phyloP scores from a whole-genome alignment of 30 jellyfish, hydroid and myxozoan species.

The Chrysaora quinquecirrha region DNA sequence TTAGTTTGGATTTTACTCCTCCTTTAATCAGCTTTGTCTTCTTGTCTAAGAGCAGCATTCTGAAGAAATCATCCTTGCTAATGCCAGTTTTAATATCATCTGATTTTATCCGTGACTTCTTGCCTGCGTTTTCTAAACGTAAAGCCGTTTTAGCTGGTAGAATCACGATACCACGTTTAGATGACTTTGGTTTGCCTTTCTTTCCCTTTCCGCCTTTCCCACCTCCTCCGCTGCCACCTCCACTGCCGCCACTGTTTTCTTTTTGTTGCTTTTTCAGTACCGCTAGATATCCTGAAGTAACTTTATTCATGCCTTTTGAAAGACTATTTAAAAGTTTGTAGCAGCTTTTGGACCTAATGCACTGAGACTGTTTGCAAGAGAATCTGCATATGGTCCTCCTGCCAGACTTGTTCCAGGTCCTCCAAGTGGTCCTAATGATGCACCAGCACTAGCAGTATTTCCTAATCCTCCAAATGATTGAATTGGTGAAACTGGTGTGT shows the following conservation, averaged over 20 bases:
- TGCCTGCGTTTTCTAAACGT: constrained; percentile 18
- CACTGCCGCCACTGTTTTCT: constrained; percentile 8
- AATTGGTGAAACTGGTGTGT: constrained; percentile 49
- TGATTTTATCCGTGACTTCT: constrained; percentile 10
- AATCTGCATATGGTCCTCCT: constrained; percentile 73
- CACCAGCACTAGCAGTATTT: constrained; percentile 47
- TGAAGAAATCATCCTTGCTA: constrained; percentile 20
- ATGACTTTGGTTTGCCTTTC: constrained; percentile 51
- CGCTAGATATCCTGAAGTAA: constrained; percentile 72
- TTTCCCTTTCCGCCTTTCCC: constrained; percentile 68
- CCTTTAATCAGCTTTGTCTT: constrained; percentile 25
- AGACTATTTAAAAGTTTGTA: constrained; percentile 71
- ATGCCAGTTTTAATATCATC: constrained; percentile 10
- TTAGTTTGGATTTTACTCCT: constrained; percentile 9
- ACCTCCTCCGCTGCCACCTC: constrained; percentile 44
- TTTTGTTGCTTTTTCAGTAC: constrained; percentile 70
- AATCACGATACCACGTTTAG: constrained; percentile 61
- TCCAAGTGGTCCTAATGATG: constrained; percentile 32
- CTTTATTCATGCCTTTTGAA: constrained; percentile 94
- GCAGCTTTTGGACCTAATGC: constrained; percentile 87
- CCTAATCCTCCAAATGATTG: constrained; percentile 54
- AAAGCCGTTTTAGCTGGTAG: constrained; percentile 9
- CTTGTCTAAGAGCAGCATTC: constrained; percentile 36
- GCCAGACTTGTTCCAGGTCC: constrained; percentile 56
- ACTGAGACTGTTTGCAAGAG: constrained; percentile 63